Base-by-base conservation (phyloP, 2,888 invertebrate species). In the Carpatolechia fugitivella region DNA sequence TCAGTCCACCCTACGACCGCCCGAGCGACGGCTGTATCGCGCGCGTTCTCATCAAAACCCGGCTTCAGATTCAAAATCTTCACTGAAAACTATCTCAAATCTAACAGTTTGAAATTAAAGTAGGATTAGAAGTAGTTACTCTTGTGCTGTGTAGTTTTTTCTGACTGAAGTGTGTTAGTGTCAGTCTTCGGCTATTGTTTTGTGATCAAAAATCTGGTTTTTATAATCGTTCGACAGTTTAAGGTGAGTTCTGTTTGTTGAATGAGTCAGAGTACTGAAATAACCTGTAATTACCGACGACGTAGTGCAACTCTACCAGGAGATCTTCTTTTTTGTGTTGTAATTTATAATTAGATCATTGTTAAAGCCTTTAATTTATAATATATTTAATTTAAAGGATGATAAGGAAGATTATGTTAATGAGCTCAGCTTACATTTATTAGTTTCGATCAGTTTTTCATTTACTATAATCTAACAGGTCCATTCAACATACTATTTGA, bases 1-100 rank as follows among this genome's bases (percentile, higher is more conserved):
- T 71, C 80, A 82, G 82, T 81, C 70, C 68, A 69, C 72, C 62
- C 64, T 59, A 62, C 56, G 63, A 65, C 41, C 20, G 40, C 40
- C 16, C 1, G 55, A 46, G 56, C 11, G 52, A 33, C 63, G 60
- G 60, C 52, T 36, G 55, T 46, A 24, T 54, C 38, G 24, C 56
- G 56, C 54, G 51, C 36, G 47, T 14, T 13, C 60, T 56, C 55
- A 8, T 38, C 38, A 44, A 54, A 54, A 44, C 55, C 44, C 61
- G 61, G 57, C 54, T 44, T 54, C 47, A 54, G 59, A 58, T 44
- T 41, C 55, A 46, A 62, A 51, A 58, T 60, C 60, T 62, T 68
- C 65, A 66, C 63, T 65, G 66, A 68, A 65, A 66, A 60, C 38
- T 38, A 60, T 55, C 59, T 66, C 72, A 68, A 69, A 69, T 71